Evolutionary conservation across 2,888 invertebrate species (phyloP).

Genomic region (Dryobotodes eremita): DNA sequence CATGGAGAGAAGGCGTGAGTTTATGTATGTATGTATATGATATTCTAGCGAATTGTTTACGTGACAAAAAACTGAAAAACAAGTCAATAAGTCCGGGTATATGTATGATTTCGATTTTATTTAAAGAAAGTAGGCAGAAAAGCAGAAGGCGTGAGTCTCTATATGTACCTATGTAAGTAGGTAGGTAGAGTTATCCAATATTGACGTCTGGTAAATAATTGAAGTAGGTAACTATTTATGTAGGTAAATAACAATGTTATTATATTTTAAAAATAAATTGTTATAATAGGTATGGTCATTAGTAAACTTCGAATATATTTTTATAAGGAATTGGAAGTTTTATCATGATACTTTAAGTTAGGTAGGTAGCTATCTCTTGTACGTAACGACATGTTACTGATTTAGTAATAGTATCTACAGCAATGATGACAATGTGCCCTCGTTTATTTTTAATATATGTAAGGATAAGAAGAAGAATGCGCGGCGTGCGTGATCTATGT

Average conservation of each 20-base stretch:
- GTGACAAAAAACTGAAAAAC: conserved; percentile 13
- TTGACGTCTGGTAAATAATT: neutral
- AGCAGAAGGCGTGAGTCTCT: neutral
- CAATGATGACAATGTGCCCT: conserved; percentile 24
- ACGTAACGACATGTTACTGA: neutral
- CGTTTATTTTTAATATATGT: conserved; percentile 10
- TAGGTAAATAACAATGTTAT: neutral
- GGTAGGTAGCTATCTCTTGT: neutral
- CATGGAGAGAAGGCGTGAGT: no score
- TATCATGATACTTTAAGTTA: neutral
- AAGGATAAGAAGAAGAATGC: conserved; percentile 23
- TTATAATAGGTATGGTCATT: neutral
- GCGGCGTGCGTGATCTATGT: conserved; percentile 39
- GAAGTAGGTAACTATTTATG: neutral
- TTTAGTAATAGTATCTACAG: neutral
- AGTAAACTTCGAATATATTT: conserved; percentile 22
- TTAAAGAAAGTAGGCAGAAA: neutral
- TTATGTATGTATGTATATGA: no score
- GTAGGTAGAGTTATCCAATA: neutral
- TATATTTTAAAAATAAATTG: conserved; percentile 7
- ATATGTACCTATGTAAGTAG: neutral
- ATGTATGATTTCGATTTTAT: neutral
- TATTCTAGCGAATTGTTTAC: neutral
- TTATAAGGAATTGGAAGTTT: conserved; percentile 5
- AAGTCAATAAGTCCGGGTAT: neutral